Percentiles rank a stretch among this genome's conserved stretches.
These are phyloP conservation scores for Peromyscus melanophrys DNA, from an alignment of 2,797 vertebrate species.

Conservation along the genomic window DNA sequence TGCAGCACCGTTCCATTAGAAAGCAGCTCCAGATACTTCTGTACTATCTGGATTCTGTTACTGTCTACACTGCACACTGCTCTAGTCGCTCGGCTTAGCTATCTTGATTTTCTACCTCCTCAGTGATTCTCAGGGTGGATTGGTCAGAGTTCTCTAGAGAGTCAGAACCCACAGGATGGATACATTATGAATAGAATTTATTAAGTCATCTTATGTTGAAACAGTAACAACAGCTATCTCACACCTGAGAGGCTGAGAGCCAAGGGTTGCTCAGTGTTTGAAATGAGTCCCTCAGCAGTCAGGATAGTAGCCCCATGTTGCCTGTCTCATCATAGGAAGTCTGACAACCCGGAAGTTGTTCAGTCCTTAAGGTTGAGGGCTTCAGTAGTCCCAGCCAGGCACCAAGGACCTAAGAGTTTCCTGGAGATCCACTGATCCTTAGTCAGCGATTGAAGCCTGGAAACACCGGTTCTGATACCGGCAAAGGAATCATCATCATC, in stretches of 20 bases:
- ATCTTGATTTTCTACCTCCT: not conserved
- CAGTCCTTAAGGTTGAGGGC: not conserved
- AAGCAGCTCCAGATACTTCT: not conserved
- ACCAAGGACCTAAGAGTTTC: not conserved
- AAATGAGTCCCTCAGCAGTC: not conserved
- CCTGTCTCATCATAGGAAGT: not conserved
- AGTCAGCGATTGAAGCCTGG: not conserved
- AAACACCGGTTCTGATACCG: not conserved
- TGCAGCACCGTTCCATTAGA: not conserved
- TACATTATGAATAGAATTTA: not conserved
- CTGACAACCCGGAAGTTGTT: not conserved
- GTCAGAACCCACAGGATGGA: not conserved
- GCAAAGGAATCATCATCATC: too few relatives aligned
- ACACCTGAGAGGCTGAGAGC: not conserved
- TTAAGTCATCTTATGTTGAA: not conserved
- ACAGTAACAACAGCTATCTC: not conserved
- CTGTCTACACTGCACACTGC: not conserved
- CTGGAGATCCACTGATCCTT: not conserved
- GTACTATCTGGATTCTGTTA: not conserved
- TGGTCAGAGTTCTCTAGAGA: not conserved
- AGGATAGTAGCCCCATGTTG: not conserved
- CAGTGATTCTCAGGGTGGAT: not conserved
- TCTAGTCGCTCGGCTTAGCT: not conserved
- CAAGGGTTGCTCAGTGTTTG: not conserved
- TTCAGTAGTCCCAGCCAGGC: not conserved